Conservation (phyloP, 2,888 invertebrate genomes). For the Zonitis immaculata region DNA sequence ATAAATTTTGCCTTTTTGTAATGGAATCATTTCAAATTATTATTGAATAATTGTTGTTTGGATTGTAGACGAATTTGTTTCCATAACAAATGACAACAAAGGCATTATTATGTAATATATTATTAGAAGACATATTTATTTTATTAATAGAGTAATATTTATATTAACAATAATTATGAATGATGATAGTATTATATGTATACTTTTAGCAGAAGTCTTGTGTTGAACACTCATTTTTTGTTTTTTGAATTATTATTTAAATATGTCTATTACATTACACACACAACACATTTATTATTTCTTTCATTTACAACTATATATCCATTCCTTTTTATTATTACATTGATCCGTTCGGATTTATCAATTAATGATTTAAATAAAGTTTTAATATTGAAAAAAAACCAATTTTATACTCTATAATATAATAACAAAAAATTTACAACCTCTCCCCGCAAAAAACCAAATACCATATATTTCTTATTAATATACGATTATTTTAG, state of each 20-base stretch:
- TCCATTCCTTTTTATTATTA: not conserved
- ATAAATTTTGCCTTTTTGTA: conserved; percentile 20
- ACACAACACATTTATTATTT: not conserved
- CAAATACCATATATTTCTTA: conserved; percentile 1
- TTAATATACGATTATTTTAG: conserved; percentile 24
- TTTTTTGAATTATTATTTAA: not conserved
- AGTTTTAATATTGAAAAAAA: not conserved
- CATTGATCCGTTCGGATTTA: not conserved
- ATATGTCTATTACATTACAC: not conserved
- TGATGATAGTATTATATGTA: conserved; percentile 25
- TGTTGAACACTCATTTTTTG: conserved; percentile 7
- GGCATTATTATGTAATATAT: conserved; percentile 27
- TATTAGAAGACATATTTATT: conserved; percentile 36
- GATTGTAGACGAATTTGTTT: conserved; percentile 9
- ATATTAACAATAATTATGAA: conserved; percentile 28
- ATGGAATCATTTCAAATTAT: conserved; percentile 13
- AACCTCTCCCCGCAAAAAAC: too few relatives aligned
- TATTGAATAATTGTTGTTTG: not conserved
- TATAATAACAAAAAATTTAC: too few relatives aligned
- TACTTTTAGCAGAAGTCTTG: conserved; percentile 36
- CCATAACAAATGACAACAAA: conserved; percentile 22
- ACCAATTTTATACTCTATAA: too few relatives aligned
- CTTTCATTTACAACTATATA: not conserved
- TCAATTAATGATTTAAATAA: not conserved
- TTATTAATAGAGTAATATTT: conserved; percentile 37